These are phyloP conservation scores for Microplitis manilae DNA, from an alignment of 2,888 invertebrate genomes.

Conservation along the genomic window DNA sequence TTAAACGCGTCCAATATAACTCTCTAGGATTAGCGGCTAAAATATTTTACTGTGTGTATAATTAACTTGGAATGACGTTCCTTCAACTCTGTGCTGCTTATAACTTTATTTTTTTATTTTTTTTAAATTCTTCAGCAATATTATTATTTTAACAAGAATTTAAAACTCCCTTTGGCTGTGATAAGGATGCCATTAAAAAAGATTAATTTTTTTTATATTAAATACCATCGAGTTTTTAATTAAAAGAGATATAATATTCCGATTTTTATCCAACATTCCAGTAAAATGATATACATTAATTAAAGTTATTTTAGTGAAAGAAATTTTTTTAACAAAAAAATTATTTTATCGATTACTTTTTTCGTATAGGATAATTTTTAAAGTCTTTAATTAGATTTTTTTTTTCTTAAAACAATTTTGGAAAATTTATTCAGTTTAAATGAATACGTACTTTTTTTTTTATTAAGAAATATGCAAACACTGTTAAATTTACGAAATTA, in stretches of 20 bases:
- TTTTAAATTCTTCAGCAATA: neutral
- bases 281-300: conserved; percentile 10
- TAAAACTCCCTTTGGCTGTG: neutral
- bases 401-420: too few species aligned
- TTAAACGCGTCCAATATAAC: conserved; percentile 39
- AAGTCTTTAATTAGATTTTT: too few species aligned
- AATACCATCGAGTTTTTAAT: conserved; percentile 13
- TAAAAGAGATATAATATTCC: neutral
- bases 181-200: neutral
- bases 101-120: neutral
- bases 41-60: conserved; percentile 65
- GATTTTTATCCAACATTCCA: conserved; percentile 15
- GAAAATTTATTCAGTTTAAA: too few species aligned
- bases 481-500: too few species aligned
- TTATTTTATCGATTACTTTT: neutral
- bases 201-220: neutral
- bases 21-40: conserved; percentile 54
- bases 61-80: conserved; percentile 64
- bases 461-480: too few species aligned
- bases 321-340: neutral
- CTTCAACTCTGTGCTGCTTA: conserved; percentile 53
- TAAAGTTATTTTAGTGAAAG: neutral
- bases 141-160: neutral
- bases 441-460: too few species aligned
- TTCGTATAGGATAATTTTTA: neutral